phyloP scores from a whole-genome alignment of 2,797 vertebrate species.

The Netta rufina region DNA sequence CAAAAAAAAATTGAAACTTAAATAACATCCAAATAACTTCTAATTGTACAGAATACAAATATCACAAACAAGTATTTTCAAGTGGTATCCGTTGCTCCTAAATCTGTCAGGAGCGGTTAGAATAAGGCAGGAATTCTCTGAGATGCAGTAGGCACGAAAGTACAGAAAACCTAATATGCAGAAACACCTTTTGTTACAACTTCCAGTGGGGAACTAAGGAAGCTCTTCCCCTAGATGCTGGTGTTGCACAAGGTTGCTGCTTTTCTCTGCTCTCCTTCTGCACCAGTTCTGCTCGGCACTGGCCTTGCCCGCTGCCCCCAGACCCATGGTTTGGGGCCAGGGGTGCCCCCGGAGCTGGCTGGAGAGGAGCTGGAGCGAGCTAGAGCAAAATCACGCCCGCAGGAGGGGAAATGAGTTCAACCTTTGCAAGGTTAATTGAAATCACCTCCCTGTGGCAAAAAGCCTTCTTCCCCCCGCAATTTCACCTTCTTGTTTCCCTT shows the following conservation, averaged over 20 bases:
- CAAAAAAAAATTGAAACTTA: neutral
- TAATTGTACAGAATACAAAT: neutral
- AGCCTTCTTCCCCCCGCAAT: neutral
- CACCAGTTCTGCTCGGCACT: rapidly evolving
- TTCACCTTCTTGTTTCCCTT: neutral
- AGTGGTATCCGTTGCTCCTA: neutral
- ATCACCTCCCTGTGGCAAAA: conserved; percentile 23
- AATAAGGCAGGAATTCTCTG: neutral
- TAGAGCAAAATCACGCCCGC: neutral
- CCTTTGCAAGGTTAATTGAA: conserved; percentile 54
- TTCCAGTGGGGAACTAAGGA: neutral
- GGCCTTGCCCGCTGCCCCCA: neutral
- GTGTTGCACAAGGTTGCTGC: neutral
- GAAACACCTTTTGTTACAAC: rapidly evolving
- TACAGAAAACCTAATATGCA: neutral
- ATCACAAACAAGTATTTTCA: neutral
- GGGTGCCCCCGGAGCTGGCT: neutral
- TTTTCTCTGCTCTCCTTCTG: neutral
- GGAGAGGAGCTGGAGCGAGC: neutral
- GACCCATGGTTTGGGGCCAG: neutral
- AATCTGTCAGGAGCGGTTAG: neutral
- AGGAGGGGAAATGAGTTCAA: conserved; percentile 12
- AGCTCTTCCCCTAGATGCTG: neutral
- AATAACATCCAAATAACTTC: too few relatives aligned
- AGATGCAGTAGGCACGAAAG: neutral